phyloP scores from a whole-genome alignment of 2,797 vertebrate genomes.

The Anisognathus igniventris region DNA sequence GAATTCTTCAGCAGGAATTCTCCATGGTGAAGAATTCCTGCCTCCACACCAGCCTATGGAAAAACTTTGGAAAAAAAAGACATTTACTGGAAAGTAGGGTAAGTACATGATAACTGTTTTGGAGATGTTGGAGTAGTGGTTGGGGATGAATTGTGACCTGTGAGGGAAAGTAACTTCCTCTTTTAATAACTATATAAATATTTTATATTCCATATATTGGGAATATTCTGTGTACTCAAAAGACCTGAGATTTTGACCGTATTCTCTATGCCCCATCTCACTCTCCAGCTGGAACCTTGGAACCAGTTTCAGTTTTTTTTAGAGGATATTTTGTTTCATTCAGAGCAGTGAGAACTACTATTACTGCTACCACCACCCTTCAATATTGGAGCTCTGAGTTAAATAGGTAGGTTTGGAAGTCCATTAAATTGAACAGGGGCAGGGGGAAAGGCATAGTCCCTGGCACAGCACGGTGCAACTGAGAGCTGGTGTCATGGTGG shows the following conservation, averaged over 20 bases:
- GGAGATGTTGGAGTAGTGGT: neutral
- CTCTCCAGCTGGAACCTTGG: neutral
- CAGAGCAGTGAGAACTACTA: neutral
- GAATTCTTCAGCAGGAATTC: neutral
- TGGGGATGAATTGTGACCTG: neutral
- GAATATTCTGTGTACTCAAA: neutral
- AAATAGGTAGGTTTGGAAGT: neutral
- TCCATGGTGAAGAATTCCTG: neutral
- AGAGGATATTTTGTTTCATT: neutral
- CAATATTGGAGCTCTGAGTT: neutral
- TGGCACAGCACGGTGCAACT: neutral
- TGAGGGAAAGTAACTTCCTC: neutral
- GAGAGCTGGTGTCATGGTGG: neutral
- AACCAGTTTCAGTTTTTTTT: neutral
- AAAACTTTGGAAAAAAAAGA: neutral
- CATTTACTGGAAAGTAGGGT: neutral
- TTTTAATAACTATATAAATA: neutral
- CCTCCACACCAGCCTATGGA: neutral
- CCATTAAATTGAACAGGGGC: neutral
- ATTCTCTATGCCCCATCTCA: fast-evolving
- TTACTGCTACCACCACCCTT: neutral
- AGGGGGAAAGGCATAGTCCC: too few species aligned
- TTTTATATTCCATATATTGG: neutral
- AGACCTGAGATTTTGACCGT: neutral
- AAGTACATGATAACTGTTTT: neutral